A percentile compares a stretch with the other conserved stretches of the same genome.
Evolutionary conservation across 2,888 invertebrate species (phyloP).

Genomic region (Cosmia pyralina): DNA sequence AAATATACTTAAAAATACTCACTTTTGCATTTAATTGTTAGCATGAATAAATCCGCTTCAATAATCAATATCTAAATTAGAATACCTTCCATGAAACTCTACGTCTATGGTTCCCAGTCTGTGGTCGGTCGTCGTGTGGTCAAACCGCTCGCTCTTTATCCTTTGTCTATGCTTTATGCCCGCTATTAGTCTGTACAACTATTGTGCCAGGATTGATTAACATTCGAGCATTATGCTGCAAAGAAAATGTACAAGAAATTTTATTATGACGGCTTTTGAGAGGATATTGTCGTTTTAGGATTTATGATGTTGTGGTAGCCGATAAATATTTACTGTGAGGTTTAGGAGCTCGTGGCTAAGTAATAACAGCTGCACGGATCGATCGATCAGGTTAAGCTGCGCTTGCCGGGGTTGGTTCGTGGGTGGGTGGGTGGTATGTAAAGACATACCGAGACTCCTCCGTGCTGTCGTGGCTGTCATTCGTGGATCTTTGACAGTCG

Average conservation of each 20-base stretch:
- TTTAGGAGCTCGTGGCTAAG: too few species aligned
- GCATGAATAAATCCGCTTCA: neutral
- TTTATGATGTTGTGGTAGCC: slow-evolving; percentile 13
- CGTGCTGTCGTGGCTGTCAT: too few species aligned
- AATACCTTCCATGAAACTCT: slow-evolving; percentile 44
- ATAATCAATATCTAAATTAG: neutral
- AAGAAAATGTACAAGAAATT: slow-evolving; percentile 52
- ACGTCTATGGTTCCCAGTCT: slow-evolving; percentile 58
- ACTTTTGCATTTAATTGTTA: too few species aligned
- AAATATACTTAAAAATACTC: too few species aligned
- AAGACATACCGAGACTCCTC: too few species aligned
- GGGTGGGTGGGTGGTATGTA: too few species aligned
- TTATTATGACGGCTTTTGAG: slow-evolving; percentile 24
- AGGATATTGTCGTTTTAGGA: slow-evolving; percentile 20
- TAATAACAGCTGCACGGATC: too few species aligned
- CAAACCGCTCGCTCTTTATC: slow-evolving; percentile 73
- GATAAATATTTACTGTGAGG: slow-evolving; percentile 26
- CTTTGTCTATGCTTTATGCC: slow-evolving; percentile 77
- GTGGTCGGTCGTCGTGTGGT: slow-evolving; percentile 74
- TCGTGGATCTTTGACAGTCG: too few species aligned
- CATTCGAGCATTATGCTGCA: slow-evolving; percentile 60
- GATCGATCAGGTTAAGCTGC: too few species aligned
- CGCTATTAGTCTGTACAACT: slow-evolving; percentile 74
- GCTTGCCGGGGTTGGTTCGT: too few species aligned
- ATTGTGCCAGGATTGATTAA: slow-evolving; percentile 78